Percentiles rank a stretch among this genome's conserved stretches.
Conservation (phyloP, 2,888 invertebrate species). For the Cheilosia vernalis region DNA sequence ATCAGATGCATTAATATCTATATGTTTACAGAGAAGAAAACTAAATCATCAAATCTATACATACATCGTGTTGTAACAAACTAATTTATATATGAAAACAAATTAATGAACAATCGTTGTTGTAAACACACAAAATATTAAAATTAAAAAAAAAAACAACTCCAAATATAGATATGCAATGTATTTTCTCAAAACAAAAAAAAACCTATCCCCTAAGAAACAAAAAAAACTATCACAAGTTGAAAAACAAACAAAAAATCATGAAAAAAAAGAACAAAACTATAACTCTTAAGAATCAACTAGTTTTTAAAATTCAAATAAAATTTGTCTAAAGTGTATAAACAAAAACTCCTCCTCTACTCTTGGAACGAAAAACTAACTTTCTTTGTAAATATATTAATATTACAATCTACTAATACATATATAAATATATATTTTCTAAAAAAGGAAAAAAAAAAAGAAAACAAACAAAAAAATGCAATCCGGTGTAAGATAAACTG, state of each 20-base stretch:
- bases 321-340: constrained; percentile 55
- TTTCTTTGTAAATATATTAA: constrained; percentile 61
- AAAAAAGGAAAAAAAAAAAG: constrained; percentile 46
- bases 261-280: constrained; percentile 68
- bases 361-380: constrained; percentile 29
- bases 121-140: constrained; percentile 67
- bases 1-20: constrained; percentile 67
- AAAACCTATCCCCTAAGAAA: constrained; percentile 39
- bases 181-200: constrained; percentile 69
- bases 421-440: constrained; percentile 77
- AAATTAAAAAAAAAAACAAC: constrained; percentile 1
- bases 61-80: constrained; percentile 67
- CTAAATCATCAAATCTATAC: constrained; percentile 46
- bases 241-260: constrained; percentile 66
- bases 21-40: constrained; percentile 73
- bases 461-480: constrained; percentile 63
- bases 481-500: constrained; percentile 75
- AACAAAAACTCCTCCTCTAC: constrained; percentile 33
- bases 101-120: constrained; percentile 72
- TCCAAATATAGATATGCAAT: constrained; percentile 41
- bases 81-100: constrained; percentile 68
- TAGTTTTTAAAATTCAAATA: constrained; percentile 51
- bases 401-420: constrained; percentile 51
- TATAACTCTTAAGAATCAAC: constrained; percentile 57
- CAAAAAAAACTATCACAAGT: constrained; percentile 45